Conservation (phyloP, 2,888 invertebrate species). For the Orthosia cruda region DNA sequence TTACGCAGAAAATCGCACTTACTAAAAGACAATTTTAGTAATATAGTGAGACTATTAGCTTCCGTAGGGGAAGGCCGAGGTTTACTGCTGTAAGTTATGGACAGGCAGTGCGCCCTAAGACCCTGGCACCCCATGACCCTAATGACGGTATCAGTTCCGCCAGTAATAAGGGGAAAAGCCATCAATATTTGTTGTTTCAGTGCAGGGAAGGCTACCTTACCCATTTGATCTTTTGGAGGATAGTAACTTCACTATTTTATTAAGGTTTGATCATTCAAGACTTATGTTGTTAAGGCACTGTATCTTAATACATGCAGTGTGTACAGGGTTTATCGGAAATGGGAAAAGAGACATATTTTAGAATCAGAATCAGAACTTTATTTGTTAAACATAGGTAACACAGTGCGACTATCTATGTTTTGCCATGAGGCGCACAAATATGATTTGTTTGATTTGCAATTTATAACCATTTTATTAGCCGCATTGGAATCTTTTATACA, state of each 20-base stretch:
- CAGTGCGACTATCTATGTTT: too few species aligned
- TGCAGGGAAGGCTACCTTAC: conserved; percentile 3
- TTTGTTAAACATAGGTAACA: too few species aligned
- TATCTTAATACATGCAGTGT: too few species aligned
- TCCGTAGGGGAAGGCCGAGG: conserved; percentile 50
- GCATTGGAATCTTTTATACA: too few species aligned
- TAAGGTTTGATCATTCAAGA: too few species aligned
- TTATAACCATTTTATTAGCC: too few species aligned
- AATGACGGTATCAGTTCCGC: conserved; percentile 57
- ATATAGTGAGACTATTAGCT: conserved; percentile 41
- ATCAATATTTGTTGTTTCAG: conserved; percentile 49
- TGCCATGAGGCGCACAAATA: too few species aligned
- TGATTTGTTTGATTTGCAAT: too few species aligned
- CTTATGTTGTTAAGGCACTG: too few species aligned
- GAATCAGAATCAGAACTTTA: too few species aligned
- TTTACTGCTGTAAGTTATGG: conserved; percentile 55
- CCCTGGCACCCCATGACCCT: conserved; percentile 53
- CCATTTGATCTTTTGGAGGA: neutral
- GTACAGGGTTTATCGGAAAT: too few species aligned
- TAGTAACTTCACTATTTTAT: neutral
- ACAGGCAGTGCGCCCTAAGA: conserved; percentile 51
- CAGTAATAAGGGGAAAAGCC: conserved; percentile 39
- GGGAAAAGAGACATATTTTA: too few species aligned
- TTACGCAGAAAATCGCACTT: conserved; percentile 28
- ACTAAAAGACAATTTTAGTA: conserved; percentile 49